Base-by-base conservation (phyloP, 2,888 invertebrate genomes). In the Idaea straminata region DNA sequence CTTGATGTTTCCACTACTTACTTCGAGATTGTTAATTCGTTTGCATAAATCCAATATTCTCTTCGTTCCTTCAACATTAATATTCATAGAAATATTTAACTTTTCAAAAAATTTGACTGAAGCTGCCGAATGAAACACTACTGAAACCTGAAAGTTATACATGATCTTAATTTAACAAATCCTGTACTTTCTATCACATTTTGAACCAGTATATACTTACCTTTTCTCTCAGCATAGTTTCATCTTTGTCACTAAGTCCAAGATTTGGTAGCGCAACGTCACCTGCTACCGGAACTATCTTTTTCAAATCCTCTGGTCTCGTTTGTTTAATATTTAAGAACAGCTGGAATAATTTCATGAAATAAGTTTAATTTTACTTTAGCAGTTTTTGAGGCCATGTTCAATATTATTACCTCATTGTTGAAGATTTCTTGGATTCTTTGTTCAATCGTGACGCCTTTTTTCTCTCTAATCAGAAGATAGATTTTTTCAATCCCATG, bases 301-400 rank as follows among this genome's bases (percentile, higher is more conserved):
- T 71, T 38, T 64, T 65, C 35, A 68, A 61, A 16, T 36, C 60
- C 35, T 65, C 38, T 1, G 66, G 66, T 10, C 63, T 62, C 57
- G 65, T 57, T 35, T 69, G 64, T 59, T 61, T 68, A 7, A 71
- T 83, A 76, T 94, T 93, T 79, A 95, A 94, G 83, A 96, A 96
- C 16, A 96, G 89, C 96, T 96, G 79, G 0, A 88, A 89, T 61
- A 57, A 6, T 47, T 47, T 47, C 4, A 47, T 47, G 13, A 47
- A 47, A 13, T 47, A 47, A 13, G 6, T 47, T 47, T 5, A 47
- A 47, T 2, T 47, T 47, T 6, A 47, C 47, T 6, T 47, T 47
- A 47, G 0, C 13, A 7, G 47, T 47, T 0, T 47, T 47, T 7
- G 10, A 47, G 13, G 13, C 10, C 47, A 13, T 47, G 13, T 13